A percentile compares a stretch with the other conserved stretches of the same genome.
These are phyloP conservation scores for Salvelinus alpinus DNA, from an alignment of 2,113 vertebrate genomes.

Conservation along the genomic window DNA sequence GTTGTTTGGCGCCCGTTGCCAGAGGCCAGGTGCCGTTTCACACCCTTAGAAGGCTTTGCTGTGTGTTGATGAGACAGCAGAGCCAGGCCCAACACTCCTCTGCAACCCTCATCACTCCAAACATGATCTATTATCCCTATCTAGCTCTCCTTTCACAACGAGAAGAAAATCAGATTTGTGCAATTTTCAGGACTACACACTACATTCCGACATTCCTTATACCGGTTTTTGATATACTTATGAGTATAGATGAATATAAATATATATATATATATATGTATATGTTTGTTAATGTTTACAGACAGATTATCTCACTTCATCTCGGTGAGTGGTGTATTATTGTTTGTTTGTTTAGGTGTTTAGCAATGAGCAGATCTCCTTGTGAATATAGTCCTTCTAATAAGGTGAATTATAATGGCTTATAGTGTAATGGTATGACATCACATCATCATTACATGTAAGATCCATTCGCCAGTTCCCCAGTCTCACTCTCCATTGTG, in stretches of 20 bases:
- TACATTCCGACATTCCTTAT: constrained; percentile 73
- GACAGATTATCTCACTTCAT: constrained; percentile 69
- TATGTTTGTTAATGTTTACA: constrained; percentile 79
- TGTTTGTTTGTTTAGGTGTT: constrained; percentile 66
- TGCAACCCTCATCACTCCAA: constrained; percentile 32
- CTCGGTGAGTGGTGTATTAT: constrained; percentile 66
- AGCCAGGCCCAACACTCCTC: constrained; percentile 27
- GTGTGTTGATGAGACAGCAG: neutral
- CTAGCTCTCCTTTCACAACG: constrained; percentile 24
- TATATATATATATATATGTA: constrained; percentile 78
- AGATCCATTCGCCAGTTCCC: constrained; percentile 36
- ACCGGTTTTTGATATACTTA: constrained; percentile 75
- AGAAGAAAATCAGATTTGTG: constrained; percentile 48
- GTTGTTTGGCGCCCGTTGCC: constrained; percentile 10
- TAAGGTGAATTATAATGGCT: constrained; percentile 74
- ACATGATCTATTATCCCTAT: constrained; percentile 27
- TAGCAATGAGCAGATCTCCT: constrained; percentile 63
- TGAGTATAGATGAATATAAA: constrained; percentile 43
- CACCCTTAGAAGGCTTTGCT: constrained; percentile 21
- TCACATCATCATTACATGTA: constrained; percentile 68
- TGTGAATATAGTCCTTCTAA: constrained; percentile 71
- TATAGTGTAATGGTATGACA: constrained; percentile 71
- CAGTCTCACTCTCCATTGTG: constrained; percentile 67
- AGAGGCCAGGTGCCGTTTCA: constrained; percentile 1
- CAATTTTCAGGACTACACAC: constrained; percentile 68